Percentiles rank a stretch among this genome's conserved stretches.
Evolutionary conservation across 64 coral and sea anemone genomes (phyloP).

Genomic region (Anthopleura sola): DNA sequence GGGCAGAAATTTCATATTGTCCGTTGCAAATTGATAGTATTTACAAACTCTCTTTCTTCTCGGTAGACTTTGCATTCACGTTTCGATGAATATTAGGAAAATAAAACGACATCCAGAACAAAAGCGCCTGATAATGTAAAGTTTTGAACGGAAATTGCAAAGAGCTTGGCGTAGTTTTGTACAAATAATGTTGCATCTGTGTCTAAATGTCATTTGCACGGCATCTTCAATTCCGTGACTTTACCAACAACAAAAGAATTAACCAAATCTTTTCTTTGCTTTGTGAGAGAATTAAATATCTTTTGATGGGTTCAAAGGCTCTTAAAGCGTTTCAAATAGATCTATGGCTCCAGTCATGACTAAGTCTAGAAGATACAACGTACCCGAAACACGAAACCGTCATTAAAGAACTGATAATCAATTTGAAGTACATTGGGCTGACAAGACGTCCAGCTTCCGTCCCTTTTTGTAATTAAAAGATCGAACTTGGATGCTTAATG

Average conservation of each 20-base stretch:
- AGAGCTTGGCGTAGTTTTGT: not conserved
- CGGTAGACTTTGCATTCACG: not conserved
- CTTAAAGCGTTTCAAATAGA: not conserved
- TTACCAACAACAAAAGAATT: not conserved
- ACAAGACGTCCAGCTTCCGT: not conserved
- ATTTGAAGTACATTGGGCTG: not conserved
- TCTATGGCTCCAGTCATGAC: not conserved
- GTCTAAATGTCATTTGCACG: not conserved
- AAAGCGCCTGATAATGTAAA: not conserved
- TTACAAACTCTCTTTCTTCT: not conserved
- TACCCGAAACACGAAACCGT: not conserved
- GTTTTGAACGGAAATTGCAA: slow-evolving; percentile 15
- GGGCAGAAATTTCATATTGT: not conserved
- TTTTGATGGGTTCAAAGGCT: not conserved
- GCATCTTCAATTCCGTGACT: not conserved
- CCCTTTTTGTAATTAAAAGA: slow-evolving; percentile 4
- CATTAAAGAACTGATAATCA: not conserved
- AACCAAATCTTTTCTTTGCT: slow-evolving; percentile 4
- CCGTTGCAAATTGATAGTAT: not conserved
- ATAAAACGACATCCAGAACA: not conserved
- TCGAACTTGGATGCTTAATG: not conserved
- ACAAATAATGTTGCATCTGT: not conserved
- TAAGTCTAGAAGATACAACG: not conserved
- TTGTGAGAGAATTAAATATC: not conserved
- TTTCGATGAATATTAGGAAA: not conserved